Percentiles rank a stretch among this genome's conserved stretches.
These are phyloP conservation scores for Drosophila setosimentum DNA, from an alignment of 2,888 invertebrate genomes.

Conservation along the genomic window DNA sequence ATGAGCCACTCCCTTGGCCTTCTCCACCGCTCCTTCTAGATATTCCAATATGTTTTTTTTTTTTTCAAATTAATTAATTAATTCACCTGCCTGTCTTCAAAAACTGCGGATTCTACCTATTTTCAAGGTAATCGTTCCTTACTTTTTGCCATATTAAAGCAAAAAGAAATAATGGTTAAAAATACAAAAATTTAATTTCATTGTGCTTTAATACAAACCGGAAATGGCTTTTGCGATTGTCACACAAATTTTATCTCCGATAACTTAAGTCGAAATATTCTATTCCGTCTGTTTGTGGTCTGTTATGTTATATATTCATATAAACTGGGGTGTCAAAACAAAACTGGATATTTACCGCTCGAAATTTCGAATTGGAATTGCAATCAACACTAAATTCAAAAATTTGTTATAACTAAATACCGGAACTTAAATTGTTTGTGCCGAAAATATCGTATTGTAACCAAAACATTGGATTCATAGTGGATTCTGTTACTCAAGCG, in stretches of 20 bases:
- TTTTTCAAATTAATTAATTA: background rate
- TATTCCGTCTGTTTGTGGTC: background rate
- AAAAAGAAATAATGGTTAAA: background rate
- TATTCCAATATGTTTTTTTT: background rate
- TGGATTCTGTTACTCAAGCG: background rate
- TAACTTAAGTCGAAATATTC: background rate
- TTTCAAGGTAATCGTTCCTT: background rate
- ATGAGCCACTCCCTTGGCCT: background rate
- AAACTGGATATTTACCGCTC: background rate
- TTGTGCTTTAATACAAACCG: background rate
- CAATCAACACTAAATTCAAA: background rate
- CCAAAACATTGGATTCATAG: background rate
- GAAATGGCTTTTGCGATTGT: background rate
- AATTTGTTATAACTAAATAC: background rate
- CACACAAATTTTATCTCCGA: background rate
- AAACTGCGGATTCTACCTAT: background rate
- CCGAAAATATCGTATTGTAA: background rate
- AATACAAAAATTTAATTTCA: background rate
- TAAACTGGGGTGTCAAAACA: background rate
- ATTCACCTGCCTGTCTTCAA: background rate
- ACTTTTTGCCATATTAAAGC: background rate
- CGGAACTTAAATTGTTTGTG: background rate
- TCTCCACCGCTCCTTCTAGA: background rate
- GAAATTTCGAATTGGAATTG: background rate
- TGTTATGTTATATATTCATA: background rate